Evolutionary conservation across 1,140 invertebrate genomes (phyloP), one percentile per base, ranked within the genome.

Genomic region (Fopius arisanus): DNA sequence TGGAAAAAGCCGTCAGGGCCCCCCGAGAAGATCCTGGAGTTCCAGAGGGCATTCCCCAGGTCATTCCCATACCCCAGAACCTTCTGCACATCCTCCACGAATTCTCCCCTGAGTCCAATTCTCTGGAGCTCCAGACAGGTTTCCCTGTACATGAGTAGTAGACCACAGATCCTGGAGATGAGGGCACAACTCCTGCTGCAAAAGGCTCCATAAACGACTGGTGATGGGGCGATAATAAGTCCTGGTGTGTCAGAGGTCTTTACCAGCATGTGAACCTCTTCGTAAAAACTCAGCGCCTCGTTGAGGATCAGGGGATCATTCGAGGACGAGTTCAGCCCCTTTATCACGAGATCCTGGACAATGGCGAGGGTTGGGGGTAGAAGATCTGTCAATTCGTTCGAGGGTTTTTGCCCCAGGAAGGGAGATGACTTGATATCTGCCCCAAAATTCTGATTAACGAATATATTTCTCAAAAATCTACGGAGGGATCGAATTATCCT

Each of bases 241-340:
- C 76, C 73, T 7, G 48, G 28, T 12, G 81, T 6, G 12, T 69
- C 28, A 62, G 77, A 82, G 1, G 21, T 75, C 2, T 14, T 68
- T 75, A 84, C 80, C 12, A 87, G 70, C 41, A 26, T 48, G 65
- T 73, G 72, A 5, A 84, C 67, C 77, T 82, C 67, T 23, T 86
- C 83, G 65, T 86, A 87, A 75, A 85, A 86, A 26, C 69, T 68
- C n/a, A 87, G 65, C n/a, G 80, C 76, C 71, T 84, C 80, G 10
- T 75, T 78, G 7, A 88, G 65, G 21, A 88, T 65, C 12, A 77
- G 14, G 12, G 67, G 3, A 75, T 86, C 23, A 19, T 81, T 80
- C 7, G 63, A 62, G 23, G 87, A 80, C 31, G 78, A 75, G 31
- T 80, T 80, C 23, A 88, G 73, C 31, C 83, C 84, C 29, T 73